phyloP scores from a whole-genome alignment of 2,888 invertebrate species.

The Lycia hirtaria region DNA sequence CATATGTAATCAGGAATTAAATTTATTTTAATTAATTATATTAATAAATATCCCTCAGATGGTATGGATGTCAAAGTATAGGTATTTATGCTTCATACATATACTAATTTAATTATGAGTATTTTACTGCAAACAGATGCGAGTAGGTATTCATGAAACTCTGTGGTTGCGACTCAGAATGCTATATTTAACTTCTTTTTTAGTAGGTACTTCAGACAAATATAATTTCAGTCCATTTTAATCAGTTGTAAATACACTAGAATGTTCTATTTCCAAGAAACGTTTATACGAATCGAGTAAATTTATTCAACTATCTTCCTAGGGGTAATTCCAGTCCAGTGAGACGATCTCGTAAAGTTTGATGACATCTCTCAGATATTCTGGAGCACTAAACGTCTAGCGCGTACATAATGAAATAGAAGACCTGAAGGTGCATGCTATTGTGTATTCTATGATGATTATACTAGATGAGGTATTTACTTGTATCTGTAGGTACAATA shows the following conservation, averaged over 20 bases:
- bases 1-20: neutral
- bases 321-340: constrained; percentile 12
- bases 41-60: no score
- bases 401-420: constrained; percentile 10
- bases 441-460: no score
- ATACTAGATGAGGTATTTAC: neutral
- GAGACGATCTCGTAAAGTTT: constrained; percentile 12
- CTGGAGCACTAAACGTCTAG: constrained; percentile 4
- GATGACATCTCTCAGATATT: constrained; percentile 15
- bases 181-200: no score
- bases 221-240: neutral
- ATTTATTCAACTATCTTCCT: constrained; percentile 3
- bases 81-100: no score
- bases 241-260: neutral
- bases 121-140: no score
- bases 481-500: neutral
- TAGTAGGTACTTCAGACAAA: neutral
- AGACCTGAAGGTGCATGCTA: neutral
- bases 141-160: no score
- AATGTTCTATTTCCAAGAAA: neutral
- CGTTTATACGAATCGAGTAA: neutral
- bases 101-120: no score
- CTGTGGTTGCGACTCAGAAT: no score
- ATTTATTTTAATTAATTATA: no score
- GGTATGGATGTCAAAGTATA: no score